Percentiles rank a stretch among this genome's conserved stretches.
Conservation (phyloP, 2,888 invertebrate species). For the Rhabditoides inermis region DNA sequence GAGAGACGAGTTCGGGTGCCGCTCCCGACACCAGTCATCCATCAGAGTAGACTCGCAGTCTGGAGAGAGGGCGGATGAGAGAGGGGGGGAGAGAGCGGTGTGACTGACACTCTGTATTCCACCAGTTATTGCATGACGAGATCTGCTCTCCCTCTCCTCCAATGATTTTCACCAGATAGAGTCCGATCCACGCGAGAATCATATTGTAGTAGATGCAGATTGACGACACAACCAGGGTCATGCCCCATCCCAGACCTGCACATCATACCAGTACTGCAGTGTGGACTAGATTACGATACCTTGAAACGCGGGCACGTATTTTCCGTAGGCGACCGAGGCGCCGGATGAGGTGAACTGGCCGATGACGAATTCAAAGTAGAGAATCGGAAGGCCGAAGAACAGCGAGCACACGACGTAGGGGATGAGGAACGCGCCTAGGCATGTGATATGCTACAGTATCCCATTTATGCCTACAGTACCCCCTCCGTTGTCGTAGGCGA, state of each 20-base stretch:
- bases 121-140: no score
- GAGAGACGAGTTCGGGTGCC: no score
- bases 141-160: no score
- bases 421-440: slow-evolving; percentile 10
- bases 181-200: no score
- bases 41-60: no score
- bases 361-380: slow-evolving; percentile 10
- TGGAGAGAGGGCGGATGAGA: no score
- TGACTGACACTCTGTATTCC: no score
- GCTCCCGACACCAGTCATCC: no score
- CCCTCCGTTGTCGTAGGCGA: neutral
- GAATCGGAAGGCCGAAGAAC: slow-evolving; percentile 6
- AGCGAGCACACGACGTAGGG: slow-evolving; percentile 8
- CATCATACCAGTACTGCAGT: neutral
- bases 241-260: slow-evolving; percentile 12
- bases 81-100: no score
- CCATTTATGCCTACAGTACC: neutral
- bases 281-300: slow-evolving; percentile 1
- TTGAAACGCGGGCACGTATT: slow-evolving; percentile 8
- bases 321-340: slow-evolving; percentile 3
- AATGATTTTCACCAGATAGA: no score
- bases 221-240: no score
- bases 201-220: no score
- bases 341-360: slow-evolving; percentile 8
- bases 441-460: neutral